These are phyloP conservation scores for Hydrozoanthus gracilis DNA, from an alignment of 92 coral and sea anemone species.

Conservation along the genomic window DNA sequence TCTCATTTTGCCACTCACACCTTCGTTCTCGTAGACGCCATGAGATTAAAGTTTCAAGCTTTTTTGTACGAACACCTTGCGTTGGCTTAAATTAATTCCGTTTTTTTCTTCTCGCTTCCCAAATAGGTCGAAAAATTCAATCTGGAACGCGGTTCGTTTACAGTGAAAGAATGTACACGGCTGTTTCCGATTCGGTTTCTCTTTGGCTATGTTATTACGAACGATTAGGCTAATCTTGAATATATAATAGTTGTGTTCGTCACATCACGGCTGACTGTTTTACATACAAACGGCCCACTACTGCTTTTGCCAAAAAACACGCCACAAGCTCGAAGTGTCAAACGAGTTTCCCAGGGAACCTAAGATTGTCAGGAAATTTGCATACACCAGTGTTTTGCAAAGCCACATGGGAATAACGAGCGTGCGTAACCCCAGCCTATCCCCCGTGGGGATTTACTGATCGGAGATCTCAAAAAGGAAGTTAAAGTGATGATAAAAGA, in stretches of 20 bases:
- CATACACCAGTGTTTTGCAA: conserved; percentile 20
- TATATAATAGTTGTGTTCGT: conserved; percentile 20
- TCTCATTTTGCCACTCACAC: neutral
- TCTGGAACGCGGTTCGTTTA: neutral
- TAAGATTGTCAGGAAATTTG: conserved; percentile 19
- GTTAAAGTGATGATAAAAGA: too few species aligned
- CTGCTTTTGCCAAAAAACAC: conserved; percentile 1
- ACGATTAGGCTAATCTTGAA: conserved; percentile 43
- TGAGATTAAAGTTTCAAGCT: neutral
- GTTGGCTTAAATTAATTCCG: neutral
- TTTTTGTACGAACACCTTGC: conserved; percentile 12
- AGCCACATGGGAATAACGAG: neutral
- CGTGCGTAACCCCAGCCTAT: neutral
- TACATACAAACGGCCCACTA: conserved; percentile 36
- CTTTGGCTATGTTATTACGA: neutral
- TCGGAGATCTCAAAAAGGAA: too few species aligned
- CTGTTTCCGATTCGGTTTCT: neutral
- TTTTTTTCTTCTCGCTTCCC: too few species aligned
- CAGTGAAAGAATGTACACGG: neutral
- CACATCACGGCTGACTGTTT: conserved; percentile 21
- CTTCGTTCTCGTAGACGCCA: neutral
- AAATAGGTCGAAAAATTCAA: too few species aligned
- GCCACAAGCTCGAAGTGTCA: conserved; percentile 23
- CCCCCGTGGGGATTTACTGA: neutral
- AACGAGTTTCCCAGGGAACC: conserved; percentile 35